A percentile compares a stretch with the other conserved stretches of the same genome.
phyloP scores from a whole-genome alignment of 2,797 vertebrate species.

The Onychomys arenicola region DNA sequence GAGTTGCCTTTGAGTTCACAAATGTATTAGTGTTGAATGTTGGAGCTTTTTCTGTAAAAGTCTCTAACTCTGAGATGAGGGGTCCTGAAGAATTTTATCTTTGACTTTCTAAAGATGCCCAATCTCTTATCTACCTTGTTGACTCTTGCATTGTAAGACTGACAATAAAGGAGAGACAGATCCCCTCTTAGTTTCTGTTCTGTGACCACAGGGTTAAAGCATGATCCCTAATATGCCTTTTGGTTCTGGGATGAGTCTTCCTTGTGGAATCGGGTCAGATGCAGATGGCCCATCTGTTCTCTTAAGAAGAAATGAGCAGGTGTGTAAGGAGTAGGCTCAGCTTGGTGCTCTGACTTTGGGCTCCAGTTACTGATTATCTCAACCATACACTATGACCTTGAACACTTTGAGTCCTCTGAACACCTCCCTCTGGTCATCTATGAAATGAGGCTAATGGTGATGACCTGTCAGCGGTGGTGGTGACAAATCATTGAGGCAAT shows the following conservation, averaged over 20 bases:
- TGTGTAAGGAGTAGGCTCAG: not conserved
- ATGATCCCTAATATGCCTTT: not conserved
- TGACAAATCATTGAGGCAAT: not conserved
- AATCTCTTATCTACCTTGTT: too few species aligned
- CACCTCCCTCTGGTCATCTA: conserved; percentile 40
- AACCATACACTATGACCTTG: not conserved
- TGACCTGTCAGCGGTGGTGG: not conserved
- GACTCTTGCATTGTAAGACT: not conserved
- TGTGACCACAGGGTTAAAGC: not conserved
- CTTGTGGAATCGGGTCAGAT: not conserved
- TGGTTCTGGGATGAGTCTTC: conserved; percentile 6
- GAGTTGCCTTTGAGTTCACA: not conserved
- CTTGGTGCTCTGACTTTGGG: not conserved
- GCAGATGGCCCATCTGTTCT: not conserved
- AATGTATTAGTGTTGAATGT: not conserved
- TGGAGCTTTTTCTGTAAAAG: not conserved
- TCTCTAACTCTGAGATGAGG: not conserved
- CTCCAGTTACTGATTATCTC: not conserved
- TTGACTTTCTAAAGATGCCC: not conserved
- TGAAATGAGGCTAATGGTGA: conserved; percentile 57
- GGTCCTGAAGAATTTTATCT: conserved; percentile 6
- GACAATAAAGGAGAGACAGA: not conserved
- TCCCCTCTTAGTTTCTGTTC: not conserved
- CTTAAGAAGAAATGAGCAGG: not conserved
- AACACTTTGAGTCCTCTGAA: not conserved